Conservation (phyloP, 2,797 vertebrate genomes). For the Alectoris magna region DNA sequence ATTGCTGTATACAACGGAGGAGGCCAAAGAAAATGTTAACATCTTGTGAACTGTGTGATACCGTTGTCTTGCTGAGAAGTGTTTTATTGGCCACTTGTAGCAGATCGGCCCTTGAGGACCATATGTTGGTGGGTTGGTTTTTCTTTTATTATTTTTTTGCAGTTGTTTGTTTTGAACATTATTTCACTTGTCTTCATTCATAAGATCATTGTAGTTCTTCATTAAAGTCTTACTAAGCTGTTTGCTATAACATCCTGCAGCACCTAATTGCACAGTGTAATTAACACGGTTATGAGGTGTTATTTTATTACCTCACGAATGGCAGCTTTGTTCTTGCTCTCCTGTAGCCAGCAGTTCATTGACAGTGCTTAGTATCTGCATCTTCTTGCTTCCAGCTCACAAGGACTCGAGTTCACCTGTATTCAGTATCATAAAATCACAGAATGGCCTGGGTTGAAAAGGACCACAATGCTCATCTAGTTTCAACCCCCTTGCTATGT, state of each 20-base stretch:
- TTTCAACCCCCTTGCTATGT: no score
- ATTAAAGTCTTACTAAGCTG: not conserved
- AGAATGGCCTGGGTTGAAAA: no score
- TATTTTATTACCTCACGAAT: conserved; percentile 30
- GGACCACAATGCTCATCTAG: no score
- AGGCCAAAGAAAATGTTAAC: conserved; percentile 26
- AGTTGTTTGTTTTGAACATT: not conserved
- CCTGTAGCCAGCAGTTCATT: not conserved
- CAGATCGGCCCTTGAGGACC: not conserved
- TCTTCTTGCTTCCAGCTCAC: not conserved
- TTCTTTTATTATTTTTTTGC: not conserved
- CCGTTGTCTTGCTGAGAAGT: not conserved
- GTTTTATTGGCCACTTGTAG: not conserved
- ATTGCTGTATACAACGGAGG: not conserved
- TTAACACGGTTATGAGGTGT: conserved; percentile 8
- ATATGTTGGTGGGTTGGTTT: not conserved
- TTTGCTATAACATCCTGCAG: conserved; percentile 37
- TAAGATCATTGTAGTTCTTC: conserved; percentile 8
- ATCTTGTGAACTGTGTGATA: not conserved
- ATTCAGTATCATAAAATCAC: not conserved
- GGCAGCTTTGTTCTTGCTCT: not conserved
- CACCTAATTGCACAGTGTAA: conserved; percentile 50
- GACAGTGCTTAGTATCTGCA: not conserved
- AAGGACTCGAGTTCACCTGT: not conserved
- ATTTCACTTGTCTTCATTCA: conserved; percentile 42